Base-by-base conservation (phyloP, 2,113 vertebrate species). In the Datnioides undecimradiatus region DNA sequence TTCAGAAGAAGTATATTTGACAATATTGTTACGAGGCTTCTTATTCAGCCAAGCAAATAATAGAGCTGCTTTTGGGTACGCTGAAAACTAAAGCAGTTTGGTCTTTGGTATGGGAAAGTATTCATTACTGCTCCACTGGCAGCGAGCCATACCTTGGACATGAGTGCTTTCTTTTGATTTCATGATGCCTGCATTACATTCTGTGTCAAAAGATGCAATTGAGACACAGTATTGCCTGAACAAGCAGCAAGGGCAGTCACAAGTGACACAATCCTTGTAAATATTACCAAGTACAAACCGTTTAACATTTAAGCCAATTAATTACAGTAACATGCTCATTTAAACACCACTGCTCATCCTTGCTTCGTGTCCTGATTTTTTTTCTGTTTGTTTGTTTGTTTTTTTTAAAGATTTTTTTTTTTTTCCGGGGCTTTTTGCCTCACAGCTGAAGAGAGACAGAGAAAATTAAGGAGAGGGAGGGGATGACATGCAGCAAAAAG, bases 1-100 rank as follows among this genome's bases (percentile, higher is more conserved):
- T 74, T 51, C 68, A 73, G 27, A 66, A 76, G 57, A 74, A 73
- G 57, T 75, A 68, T 59, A 74, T 73, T 69, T 84, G 72, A 88
- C 81, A 87, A 76, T 79, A 67, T 82, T 88, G 74, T 85, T 76
- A 51, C 52, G 67, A 38, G 57, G 64, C 65, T 69, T 84, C 66
- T 82, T 86, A 77, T 81, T 73, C 76, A 86, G 80, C 70, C 68
- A 60, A 55, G 67, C 21, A 19, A 80, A 72, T 77, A 87, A 86
- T 82, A 27, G 77, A 85, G 75, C 60, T 72, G 64, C 52, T 81
- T 82, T 71, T 83, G 45, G 41, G 54, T 19, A 31, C 51, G 11
- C 46, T 41, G 65, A 82, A 78, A 71, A 75, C 68, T 45, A 58
- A 83, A 25, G 64, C 49, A 52, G 64, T 62, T 73, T 72, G 59